phyloP scores from a whole-genome alignment of 2,888 invertebrate genomes.

The Atrina japonica region DNA sequence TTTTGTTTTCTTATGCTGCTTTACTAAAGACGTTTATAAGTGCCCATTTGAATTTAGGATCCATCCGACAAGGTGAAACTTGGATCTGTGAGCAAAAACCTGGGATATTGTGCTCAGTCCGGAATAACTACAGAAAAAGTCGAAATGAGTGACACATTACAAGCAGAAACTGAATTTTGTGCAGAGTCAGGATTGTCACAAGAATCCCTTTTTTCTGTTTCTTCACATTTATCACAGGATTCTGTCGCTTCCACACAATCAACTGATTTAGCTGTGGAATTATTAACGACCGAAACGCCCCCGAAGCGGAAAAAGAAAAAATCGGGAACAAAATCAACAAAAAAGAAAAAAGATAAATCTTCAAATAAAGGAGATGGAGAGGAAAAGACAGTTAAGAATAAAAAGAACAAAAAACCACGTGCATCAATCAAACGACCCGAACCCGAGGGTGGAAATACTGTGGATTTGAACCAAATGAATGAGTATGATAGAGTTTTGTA shows the following conservation, averaged over 20 bases:
- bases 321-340: slow-evolving; percentile 55
- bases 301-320: slow-evolving; percentile 50
- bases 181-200: slow-evolving; percentile 33
- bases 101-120: too few relatives aligned
- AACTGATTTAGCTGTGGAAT: slow-evolving; percentile 44
- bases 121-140: too few relatives aligned
- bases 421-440: slow-evolving; percentile 69
- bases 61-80: background rate
- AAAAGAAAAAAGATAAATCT: slow-evolving; percentile 58
- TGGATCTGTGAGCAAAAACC: too few relatives aligned
- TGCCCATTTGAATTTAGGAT: slow-evolving; percentile 41
- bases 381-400: slow-evolving; percentile 41
- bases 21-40: background rate
- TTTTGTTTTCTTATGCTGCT: too few relatives aligned
- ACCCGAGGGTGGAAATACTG: slow-evolving; percentile 73
- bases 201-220: slow-evolving; percentile 16
- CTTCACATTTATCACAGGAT: slow-evolving; percentile 43
- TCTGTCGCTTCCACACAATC: slow-evolving; percentile 46
- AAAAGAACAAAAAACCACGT: slow-evolving; percentile 49
- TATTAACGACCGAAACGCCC: slow-evolving; percentile 30
- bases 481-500: slow-evolving; percentile 75
- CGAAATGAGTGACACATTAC: slow-evolving; percentile 13
- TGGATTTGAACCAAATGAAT: slow-evolving; percentile 47
- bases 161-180: slow-evolving; percentile 31
- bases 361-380: slow-evolving; percentile 27